Conservation (phyloP, 2,797 vertebrate genomes). For the Buphagus erythrorhynchus region DNA sequence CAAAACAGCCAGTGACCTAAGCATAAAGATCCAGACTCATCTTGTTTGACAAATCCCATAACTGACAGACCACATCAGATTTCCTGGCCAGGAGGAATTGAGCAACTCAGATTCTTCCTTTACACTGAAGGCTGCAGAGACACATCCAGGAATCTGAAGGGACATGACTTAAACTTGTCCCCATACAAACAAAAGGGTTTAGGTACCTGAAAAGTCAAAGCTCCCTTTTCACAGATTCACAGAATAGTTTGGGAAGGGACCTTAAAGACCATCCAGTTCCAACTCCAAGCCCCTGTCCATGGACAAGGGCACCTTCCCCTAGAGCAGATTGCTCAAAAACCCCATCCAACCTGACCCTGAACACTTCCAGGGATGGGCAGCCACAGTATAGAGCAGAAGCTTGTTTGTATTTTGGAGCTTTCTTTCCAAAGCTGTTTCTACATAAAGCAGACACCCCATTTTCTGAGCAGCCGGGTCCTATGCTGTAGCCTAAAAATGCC, state of each 20-base stretch:
- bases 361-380: neutral
- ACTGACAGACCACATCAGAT: neutral
- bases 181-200: neutral
- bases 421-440: neutral
- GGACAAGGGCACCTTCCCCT: neutral
- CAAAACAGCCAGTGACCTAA: neutral
- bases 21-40: neutral
- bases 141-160: neutral
- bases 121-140: neutral
- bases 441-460: neutral
- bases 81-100: neutral
- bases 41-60: neutral
- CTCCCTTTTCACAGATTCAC: neutral
- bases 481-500: neutral
- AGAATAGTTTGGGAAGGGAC: neutral
- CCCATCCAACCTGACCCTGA: neutral
- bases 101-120: neutral
- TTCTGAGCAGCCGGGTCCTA: neutral
- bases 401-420: neutral
- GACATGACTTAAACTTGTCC: neutral
- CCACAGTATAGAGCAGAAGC: accelerated
- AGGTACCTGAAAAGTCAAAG: neutral
- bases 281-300: neutral
- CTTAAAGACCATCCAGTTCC: neutral
- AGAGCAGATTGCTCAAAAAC: neutral